Evolutionary conservation across 2,888 invertebrate species (phyloP), one percentile per base, ranked within the genome.

Genomic region (Cryptophagus acutangulus): DNA sequence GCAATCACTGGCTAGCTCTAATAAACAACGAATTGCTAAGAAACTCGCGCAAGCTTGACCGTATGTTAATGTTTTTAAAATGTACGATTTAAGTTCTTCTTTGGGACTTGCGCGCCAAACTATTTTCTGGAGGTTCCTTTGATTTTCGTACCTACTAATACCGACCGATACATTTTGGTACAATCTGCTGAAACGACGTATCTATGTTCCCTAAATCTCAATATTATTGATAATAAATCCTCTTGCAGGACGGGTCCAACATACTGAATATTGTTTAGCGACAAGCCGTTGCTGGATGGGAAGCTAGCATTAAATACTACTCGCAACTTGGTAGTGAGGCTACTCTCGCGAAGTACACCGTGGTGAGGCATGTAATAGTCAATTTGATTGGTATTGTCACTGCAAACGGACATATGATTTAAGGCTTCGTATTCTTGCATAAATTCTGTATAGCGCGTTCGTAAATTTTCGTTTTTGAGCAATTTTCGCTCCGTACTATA

Each of bases 161-260:
- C 26, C n/a, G n/a, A 6, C 4, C 41, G 9, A 14, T 31, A 41
- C 41, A 41, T 41, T 33, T 41, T 38, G 12, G 24, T 33, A 1
- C 31, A 20, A 20, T 41, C 38, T 1, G 31, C 41, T 2, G 33
- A 16, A 3, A 38, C 2, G 2, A 39, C 38, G n/a, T 26, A 10
- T 1, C 17, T 31, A 16, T 41, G 17, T 9, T 14, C 6, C 16
- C 41, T 17, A 31, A 41, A 38, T 4, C 31, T 6, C 17, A 38
- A 12, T 14, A 41, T 14, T 16, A 41, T 33, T 18, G 16, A 13
- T 12, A 38, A n/a, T n/a, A 41, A 3, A 12, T 41, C 41, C 9
- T 17, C 9, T 20, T 36, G 35, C 6, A 30, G 3, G n/a, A 13
- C 4, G 3, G 26, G 26, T 12, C 26, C 26, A 6, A n/a, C 12